Base-by-base conservation (phyloP, 2,113 vertebrate genomes). In the Myotis davidii region DNA sequence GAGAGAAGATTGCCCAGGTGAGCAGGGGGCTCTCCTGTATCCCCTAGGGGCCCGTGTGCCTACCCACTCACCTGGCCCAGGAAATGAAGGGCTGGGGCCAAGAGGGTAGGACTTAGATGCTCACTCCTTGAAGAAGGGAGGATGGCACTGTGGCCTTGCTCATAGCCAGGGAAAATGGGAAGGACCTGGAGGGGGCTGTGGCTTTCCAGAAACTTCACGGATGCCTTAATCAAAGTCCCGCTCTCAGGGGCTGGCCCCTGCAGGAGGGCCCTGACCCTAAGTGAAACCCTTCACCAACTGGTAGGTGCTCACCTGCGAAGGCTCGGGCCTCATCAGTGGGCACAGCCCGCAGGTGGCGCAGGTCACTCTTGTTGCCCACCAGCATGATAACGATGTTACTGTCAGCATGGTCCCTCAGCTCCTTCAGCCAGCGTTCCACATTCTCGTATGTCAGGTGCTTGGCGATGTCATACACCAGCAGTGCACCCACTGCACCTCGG, bases 371-470 rank as follows among this genome's bases (percentile, higher is more conserved):
- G 98, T 99, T 99, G 39, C 99, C 99, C 94, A 99, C 99, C 96
- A 99, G 98, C 99, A 99, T 99, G 98, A 99, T 99, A 95, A 99
- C 99, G 0, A 99, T 99, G 96, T 99, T 99, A 98, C 99, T 99
- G 98, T 99, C 99, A 0, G 99, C 99, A 0, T 99, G 99, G 94
- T 99, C 99, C 82, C 99, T 98, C n/a, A 99, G 99, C 97, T 99
- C 99, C 98, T 99, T 99, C 95, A 99, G 98, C 99, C 99, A 99
- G 95, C 99, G 99, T 91, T 99, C 99, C 91, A 99, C 99, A 0
- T 99, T 99, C 98, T 99, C 99, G 0, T 99, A 99, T 0, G 99
- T 99, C 98, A 99, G 98, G 96, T 99, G 99, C 90, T 99, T 99
- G 95, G 99, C 99, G 1, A 99, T 99, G 97, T 99, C 99, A 4